Conservation (phyloP, 1,140 invertebrate genomes). For the Planococcus citri region DNA sequence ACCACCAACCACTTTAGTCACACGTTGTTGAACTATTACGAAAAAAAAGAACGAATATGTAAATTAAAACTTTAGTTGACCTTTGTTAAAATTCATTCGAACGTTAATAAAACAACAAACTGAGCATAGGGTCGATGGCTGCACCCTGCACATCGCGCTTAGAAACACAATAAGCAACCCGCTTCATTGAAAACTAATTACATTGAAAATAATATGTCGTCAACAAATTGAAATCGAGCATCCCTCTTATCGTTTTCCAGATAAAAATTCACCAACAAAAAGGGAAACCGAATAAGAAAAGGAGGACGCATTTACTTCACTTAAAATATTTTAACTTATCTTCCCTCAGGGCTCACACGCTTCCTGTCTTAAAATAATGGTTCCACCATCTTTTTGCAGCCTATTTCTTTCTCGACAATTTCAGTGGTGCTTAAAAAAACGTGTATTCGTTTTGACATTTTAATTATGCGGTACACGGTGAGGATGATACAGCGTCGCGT, state of each 20-base stretch:
- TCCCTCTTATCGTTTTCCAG: background rate
- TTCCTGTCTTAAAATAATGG: slow-evolving; percentile 7
- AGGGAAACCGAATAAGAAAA: background rate
- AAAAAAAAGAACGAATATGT: background rate
- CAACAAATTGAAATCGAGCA: background rate
- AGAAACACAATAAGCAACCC: background rate
- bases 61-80: background rate
- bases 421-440: slow-evolving; percentile 1
- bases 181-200: background rate
- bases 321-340: slow-evolving; percentile 8
- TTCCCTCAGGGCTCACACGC: background rate
- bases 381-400: background rate
- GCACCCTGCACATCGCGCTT: no score
- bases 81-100: background rate
- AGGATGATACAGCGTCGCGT: background rate
- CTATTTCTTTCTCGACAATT: background rate
- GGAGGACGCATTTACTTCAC: slow-evolving; percentile 5
- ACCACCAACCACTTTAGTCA: no score
- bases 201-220: slow-evolving; percentile 7
- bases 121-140: background rate
- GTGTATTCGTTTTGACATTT: background rate
- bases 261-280: background rate
- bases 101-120: background rate
- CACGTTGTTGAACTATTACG: no score
- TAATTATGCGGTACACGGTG: background rate